Percentiles rank a stretch among this genome's conserved stretches.
These are phyloP conservation scores for Mamestra configurata DNA, from an alignment of 1,140 invertebrate species.

Conservation along the genomic window DNA sequence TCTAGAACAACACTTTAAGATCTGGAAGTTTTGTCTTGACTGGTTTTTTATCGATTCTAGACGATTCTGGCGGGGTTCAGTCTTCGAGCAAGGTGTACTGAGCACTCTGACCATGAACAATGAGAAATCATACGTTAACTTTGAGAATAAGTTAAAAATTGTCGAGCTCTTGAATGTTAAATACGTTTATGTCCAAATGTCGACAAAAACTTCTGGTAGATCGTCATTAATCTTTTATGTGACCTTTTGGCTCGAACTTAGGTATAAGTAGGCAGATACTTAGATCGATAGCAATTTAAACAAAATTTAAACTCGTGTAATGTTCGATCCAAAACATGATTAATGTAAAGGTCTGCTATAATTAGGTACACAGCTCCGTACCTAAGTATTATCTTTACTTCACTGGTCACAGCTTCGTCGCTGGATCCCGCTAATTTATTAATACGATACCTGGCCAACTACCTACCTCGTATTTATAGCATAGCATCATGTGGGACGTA, in stretches of 20 bases:
- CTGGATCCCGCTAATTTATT: constrained; percentile 19
- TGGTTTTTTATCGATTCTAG: too few species aligned
- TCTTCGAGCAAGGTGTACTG: too few species aligned
- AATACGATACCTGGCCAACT: neutral
- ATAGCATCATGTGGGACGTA: constrained; percentile 25
- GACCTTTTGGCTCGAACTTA: neutral
- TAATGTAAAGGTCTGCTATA: constrained; percentile 10
- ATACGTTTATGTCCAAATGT: neutral
- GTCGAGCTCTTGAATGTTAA: too few species aligned
- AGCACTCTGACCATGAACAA: too few species aligned
- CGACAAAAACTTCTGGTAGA: too few species aligned
- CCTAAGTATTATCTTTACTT: constrained; percentile 11
- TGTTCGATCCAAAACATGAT: constrained; percentile 1
- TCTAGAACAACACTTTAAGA: constrained; percentile 54
- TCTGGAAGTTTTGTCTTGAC: too few species aligned
- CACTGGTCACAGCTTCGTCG: neutral
- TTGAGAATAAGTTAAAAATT: too few species aligned
- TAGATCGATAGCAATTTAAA: neutral
- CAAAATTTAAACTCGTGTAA: neutral
- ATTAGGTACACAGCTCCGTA: neutral
- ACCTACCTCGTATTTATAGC: constrained; percentile 13
- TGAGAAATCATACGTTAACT: too few species aligned
- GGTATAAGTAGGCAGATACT: neutral
- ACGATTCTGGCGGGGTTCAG: too few species aligned
- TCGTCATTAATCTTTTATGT: neutral